Evolutionary conservation across 1,140 invertebrate genomes (phyloP).

Genomic region (Anagrus nilaparvatae): DNA sequence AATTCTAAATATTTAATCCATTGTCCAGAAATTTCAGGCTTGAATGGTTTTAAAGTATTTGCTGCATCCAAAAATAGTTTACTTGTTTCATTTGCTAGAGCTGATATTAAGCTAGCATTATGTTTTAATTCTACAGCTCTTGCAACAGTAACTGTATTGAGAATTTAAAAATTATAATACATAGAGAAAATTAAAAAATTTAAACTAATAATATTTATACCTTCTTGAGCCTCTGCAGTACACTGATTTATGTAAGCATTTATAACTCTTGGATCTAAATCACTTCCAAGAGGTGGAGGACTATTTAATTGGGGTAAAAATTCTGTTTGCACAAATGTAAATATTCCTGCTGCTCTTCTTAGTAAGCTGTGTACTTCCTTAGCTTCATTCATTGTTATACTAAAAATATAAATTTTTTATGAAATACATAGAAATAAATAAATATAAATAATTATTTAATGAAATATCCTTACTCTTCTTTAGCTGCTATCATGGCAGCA

Average conservation of each 20-base stretch:
- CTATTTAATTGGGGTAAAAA: constrained; percentile 42
- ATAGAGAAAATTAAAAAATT: constrained; percentile 5
- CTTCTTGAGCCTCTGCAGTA: constrained; percentile 65
- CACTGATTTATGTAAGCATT: constrained; percentile 58
- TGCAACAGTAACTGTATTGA: constrained; percentile 61
- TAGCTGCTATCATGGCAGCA: constrained; percentile 55
- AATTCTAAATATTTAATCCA: constrained; percentile 62
- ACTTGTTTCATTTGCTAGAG: constrained; percentile 56
- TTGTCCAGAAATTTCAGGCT: constrained; percentile 48
- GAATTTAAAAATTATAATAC: too few relatives aligned
- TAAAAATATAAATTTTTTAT: constrained; percentile 22
- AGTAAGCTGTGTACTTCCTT: constrained; percentile 60
- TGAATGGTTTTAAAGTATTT: constrained; percentile 46
- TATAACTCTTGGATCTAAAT: constrained; percentile 52
- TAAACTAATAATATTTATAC: constrained; percentile 27
- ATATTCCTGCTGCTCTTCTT: constrained; percentile 55
- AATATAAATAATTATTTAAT: background rate
- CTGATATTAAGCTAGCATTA: constrained; percentile 50
- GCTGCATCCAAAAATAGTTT: constrained; percentile 53
- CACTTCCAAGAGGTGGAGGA: constrained; percentile 42
- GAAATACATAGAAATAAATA: background rate
- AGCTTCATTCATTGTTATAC: constrained; percentile 55
- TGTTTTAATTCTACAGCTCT: constrained; percentile 64
- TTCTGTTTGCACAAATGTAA: constrained; percentile 44
- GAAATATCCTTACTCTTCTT: constrained; percentile 47